phyloP scores from a whole-genome alignment of 2,888 invertebrate genomes.

The Gortyna flavago region DNA sequence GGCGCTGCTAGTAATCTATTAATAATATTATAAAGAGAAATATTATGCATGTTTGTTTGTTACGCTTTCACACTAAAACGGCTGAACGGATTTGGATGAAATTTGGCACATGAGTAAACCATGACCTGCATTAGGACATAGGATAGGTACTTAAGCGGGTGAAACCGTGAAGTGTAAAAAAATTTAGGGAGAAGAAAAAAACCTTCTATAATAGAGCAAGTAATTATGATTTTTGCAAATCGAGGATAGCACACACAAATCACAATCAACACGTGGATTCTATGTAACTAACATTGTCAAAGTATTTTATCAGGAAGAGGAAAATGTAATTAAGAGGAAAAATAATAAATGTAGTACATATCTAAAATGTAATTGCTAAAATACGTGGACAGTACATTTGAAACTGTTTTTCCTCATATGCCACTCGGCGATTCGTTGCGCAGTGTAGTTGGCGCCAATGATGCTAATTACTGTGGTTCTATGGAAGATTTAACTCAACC shows the following conservation, averaged over 20 bases:
- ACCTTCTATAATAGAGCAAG: too few relatives aligned
- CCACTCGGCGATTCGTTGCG: constrained; percentile 14
- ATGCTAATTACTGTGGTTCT: not conserved
- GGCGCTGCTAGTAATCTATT: too few relatives aligned
- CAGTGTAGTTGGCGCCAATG: not conserved
- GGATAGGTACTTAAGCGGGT: too few relatives aligned
- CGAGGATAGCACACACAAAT: not conserved
- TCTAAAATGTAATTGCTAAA: constrained; percentile 25
- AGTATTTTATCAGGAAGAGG: not conserved
- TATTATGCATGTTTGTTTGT: too few relatives aligned
- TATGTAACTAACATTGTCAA: not conserved
- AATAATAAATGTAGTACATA: constrained; percentile 2
- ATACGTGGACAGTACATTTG: constrained; percentile 20
- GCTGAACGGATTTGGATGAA: too few relatives aligned
- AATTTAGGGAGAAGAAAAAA: too few relatives aligned
- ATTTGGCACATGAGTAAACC: too few relatives aligned
- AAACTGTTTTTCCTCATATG: constrained; percentile 27
- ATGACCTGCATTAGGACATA: too few relatives aligned
- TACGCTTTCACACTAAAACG: too few relatives aligned
- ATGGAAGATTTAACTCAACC: not conserved
- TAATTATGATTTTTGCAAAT: too few relatives aligned
- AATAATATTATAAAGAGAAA: too few relatives aligned
- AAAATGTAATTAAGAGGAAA: constrained; percentile 12
- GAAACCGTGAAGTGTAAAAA: too few relatives aligned
- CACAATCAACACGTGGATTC: not conserved